Evolutionary conservation across 2,113 vertebrate species (phyloP).

Genomic region (Coturnix japonica): DNA sequence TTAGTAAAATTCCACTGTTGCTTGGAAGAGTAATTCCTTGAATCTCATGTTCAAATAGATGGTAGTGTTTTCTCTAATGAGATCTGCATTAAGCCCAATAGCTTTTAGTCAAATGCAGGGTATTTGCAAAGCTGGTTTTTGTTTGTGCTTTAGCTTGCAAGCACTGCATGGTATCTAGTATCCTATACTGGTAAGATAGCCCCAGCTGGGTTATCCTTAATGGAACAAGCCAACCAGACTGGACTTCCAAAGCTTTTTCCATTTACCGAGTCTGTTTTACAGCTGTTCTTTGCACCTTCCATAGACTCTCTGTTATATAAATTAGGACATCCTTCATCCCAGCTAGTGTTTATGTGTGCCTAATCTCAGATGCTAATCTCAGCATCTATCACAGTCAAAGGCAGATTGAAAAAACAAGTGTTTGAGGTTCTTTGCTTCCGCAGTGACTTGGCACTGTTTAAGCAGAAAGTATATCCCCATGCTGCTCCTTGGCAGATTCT

Average conservation of each 20-base stretch:
- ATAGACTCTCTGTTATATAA: neutral
- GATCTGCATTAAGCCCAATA: neutral
- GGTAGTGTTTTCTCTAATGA: neutral
- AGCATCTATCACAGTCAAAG: neutral
- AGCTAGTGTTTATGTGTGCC: neutral
- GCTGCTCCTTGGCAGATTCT: neutral
- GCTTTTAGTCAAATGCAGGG: neutral
- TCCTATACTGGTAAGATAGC: neutral
- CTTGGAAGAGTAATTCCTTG: neutral
- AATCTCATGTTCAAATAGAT: neutral
- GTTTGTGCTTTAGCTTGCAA: neutral
- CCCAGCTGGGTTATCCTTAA: neutral
- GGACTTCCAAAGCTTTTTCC: neutral
- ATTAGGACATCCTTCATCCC: neutral
- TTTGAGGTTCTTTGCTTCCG: neutral
- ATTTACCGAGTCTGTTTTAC: neutral
- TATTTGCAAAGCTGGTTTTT: neutral
- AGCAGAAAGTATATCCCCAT: neutral
- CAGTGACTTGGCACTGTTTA: neutral
- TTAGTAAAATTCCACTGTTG: neutral
- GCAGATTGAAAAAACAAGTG: neutral
- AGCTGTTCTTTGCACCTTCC: neutral
- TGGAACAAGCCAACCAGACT: neutral
- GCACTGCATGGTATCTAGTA: neutral
- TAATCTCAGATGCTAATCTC: neutral